These are phyloP conservation scores for Eumerus sabulonum DNA, from an alignment of 2,888 invertebrate species.

Conservation along the genomic window DNA sequence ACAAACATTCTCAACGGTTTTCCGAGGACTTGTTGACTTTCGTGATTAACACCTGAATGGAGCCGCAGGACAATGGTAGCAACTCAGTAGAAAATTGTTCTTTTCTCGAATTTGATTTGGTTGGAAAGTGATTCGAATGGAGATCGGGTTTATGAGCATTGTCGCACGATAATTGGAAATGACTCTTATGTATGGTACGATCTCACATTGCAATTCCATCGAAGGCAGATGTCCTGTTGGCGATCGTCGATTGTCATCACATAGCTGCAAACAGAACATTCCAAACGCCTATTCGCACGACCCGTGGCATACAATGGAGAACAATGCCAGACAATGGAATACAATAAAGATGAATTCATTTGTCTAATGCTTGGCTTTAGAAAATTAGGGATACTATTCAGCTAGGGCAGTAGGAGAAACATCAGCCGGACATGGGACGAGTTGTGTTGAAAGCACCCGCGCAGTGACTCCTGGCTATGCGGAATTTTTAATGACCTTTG, in stretches of 20 bases:
- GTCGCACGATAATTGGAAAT: conserved; percentile 54
- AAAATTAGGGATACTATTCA: conserved; percentile 66
- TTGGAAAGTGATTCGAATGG: background rate
- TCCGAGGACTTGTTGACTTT: conserved; percentile 57
- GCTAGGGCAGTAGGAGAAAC: conserved; percentile 51
- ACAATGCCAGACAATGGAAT: conserved; percentile 22
- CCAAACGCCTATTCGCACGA: conserved; percentile 49
- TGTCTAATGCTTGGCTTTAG: conserved; percentile 67
- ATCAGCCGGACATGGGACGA: background rate
- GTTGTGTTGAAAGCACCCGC: conserved; percentile 63
- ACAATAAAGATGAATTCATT: conserved; percentile 62
- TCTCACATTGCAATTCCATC: conserved; percentile 49
- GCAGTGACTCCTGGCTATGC: conserved; percentile 52
- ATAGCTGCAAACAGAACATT: conserved; percentile 43
- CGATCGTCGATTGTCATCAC: conserved; percentile 57
- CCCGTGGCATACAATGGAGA: conserved; percentile 31
- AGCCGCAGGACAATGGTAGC: conserved; percentile 32
- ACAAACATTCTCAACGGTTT: conserved; percentile 51
- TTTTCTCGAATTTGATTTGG: conserved; percentile 13
- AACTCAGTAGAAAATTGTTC: conserved; percentile 57
- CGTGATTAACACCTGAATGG: conserved; percentile 51
- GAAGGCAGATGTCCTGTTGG: conserved; percentile 60
- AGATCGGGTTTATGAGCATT: conserved; percentile 24
- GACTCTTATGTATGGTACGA: conserved; percentile 21
- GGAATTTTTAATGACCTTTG: conserved; percentile 53